Percentiles rank a stretch among this genome's conserved stretches.
phyloP scores from a whole-genome alignment of 1,140 invertebrate species.

The Ostrea denselamellosa region DNA sequence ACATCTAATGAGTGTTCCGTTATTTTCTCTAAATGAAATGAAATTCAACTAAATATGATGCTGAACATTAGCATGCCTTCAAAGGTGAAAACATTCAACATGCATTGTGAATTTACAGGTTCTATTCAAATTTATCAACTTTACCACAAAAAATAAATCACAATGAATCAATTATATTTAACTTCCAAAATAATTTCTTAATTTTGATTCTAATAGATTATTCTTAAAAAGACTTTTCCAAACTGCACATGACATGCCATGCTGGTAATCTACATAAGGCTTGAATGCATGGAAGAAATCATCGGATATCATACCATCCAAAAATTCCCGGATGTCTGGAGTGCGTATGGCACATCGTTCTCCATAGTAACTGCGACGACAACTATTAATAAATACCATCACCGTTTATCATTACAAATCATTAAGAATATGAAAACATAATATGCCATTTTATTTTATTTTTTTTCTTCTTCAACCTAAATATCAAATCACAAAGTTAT shows the following conservation, averaged over 20 bases:
- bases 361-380: constrained; percentile 48
- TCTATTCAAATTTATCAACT: background rate
- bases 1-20: background rate
- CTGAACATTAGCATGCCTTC: constrained; percentile 1
- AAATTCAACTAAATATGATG: background rate
- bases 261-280: constrained; percentile 43
- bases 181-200: no score
- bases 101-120: background rate
- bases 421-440: background rate
- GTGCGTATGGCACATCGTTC: constrained; percentile 46
- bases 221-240: background rate
- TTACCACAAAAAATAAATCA: background rate
- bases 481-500: background rate
- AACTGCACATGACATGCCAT: constrained; percentile 43
- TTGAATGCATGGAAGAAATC: constrained; percentile 45
- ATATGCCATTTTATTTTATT: background rate
- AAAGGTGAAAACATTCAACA: constrained; percentile 1
- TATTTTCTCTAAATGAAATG: background rate
- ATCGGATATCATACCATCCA: constrained; percentile 44
- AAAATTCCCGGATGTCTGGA: constrained; percentile 9
- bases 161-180: no score
- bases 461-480: background rate
- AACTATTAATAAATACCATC: constrained; percentile 52
- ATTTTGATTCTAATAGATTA: no score
- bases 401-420: constrained; percentile 33